Evolutionary conservation across 2,113 vertebrate genomes (phyloP).

Genomic region (Myotis yumanensis): DNA sequence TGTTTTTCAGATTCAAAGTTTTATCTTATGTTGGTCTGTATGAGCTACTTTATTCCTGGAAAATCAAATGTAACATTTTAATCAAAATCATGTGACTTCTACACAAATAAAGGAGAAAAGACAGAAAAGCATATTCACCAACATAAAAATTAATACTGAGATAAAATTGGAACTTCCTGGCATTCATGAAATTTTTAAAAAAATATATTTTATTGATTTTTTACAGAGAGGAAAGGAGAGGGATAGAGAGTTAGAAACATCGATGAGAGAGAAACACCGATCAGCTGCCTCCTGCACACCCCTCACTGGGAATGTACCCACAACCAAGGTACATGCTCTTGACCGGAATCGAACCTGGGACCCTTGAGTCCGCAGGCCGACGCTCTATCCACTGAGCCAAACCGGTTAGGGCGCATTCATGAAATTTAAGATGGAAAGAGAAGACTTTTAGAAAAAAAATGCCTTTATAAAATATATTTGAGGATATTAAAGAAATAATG

Average conservation of each 20-base stretch:
- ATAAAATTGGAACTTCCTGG: slow-evolving; percentile 80
- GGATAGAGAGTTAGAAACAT: too few relatives aligned
- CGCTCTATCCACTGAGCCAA: too few relatives aligned
- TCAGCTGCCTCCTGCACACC: too few relatives aligned
- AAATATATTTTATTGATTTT: too few relatives aligned
- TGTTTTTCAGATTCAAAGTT: slow-evolving; percentile 63
- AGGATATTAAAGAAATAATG: slow-evolving; percentile 78
- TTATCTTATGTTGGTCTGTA: slow-evolving; percentile 66
- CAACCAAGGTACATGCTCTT: too few relatives aligned
- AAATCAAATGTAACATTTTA: slow-evolving; percentile 85
- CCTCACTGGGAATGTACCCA: too few relatives aligned
- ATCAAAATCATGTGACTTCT: slow-evolving; percentile 84
- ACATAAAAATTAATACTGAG: slow-evolving; percentile 81
- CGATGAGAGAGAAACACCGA: too few relatives aligned
- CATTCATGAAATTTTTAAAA: slow-evolving; percentile 50
- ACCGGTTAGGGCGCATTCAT: too few relatives aligned
- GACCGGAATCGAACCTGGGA: too few relatives aligned
- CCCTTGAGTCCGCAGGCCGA: too few relatives aligned
- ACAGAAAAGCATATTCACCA: slow-evolving; percentile 84
- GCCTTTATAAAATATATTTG: slow-evolving; percentile 64
- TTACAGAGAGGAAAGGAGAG: too few relatives aligned
- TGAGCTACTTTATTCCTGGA: slow-evolving; percentile 80
- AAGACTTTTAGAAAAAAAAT: slow-evolving; percentile 68
- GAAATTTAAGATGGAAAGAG: slow-evolving; percentile 71
- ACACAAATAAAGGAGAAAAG: slow-evolving; percentile 82